Conservation (phyloP, 2,888 invertebrate species). For the Perizoma flavofasciatum region DNA sequence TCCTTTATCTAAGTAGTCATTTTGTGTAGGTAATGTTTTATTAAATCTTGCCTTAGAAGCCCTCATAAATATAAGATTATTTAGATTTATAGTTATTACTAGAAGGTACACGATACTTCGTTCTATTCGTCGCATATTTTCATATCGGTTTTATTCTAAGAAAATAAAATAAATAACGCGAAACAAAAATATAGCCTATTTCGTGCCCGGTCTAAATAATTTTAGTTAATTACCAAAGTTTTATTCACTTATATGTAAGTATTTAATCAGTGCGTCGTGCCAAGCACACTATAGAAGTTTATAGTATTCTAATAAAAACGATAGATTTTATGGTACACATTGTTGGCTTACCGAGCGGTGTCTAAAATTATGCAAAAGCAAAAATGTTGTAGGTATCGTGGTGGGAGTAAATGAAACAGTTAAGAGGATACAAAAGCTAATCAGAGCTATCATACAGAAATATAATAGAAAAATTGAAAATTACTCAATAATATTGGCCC, state of each 20-base stretch:
- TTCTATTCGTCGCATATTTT: too few relatives aligned
- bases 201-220: slow-evolving; percentile 40
- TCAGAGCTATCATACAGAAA: too few relatives aligned
- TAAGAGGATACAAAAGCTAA: too few relatives aligned
- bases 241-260: slow-evolving; percentile 28
- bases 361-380: not conserved
- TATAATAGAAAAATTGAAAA: too few relatives aligned
- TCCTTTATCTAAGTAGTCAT: slow-evolving; percentile 11
- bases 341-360: not conserved
- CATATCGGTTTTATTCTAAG: too few relatives aligned
- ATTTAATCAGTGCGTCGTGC: slow-evolving; percentile 43
- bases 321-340: slow-evolving; percentile 32
- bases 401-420: too few relatives aligned
- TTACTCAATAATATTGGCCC: too few relatives aligned
- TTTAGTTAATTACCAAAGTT: slow-evolving; percentile 26
- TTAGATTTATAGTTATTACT: not conserved
- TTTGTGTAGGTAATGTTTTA: slow-evolving; percentile 16
- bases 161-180: too few relatives aligned
- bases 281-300: slow-evolving; percentile 51
- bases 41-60: not conserved
- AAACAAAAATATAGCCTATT: slow-evolving; percentile 9
- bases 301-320: slow-evolving; percentile 49
- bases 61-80: not conserved
- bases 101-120: too few relatives aligned
- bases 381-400: too few relatives aligned